Conservation (phyloP, 2,113 vertebrate species). For the Bos javanicus region DNA sequence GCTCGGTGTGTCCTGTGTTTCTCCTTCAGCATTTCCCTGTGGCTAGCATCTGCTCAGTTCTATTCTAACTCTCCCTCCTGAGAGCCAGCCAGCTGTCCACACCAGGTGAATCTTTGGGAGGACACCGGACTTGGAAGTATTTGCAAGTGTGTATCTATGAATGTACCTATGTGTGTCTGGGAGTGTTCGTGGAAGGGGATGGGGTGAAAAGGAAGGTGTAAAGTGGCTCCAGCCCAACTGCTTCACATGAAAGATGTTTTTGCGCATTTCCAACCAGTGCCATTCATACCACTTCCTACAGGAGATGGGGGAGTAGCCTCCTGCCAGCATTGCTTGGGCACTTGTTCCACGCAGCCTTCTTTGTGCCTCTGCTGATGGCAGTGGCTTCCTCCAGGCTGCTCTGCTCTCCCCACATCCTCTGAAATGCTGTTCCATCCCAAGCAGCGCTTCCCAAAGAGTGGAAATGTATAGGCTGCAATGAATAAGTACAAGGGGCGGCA, state of each 20-base stretch:
- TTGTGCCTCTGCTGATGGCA: neutral
- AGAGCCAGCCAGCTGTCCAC: conserved; percentile 43
- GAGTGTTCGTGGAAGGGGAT: neutral
- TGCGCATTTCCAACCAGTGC: neutral
- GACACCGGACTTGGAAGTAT: neutral
- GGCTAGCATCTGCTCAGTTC: conserved; percentile 47
- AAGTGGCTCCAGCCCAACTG: neutral
- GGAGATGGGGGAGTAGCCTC: no score
- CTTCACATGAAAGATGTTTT: neutral
- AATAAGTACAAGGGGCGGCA: neutral
- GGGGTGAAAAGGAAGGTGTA: neutral
- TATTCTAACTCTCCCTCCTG: conserved; percentile 26
- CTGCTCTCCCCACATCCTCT: neutral
- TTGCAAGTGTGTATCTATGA: neutral
- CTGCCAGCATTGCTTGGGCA: rapidly evolving
- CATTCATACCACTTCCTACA: neutral
- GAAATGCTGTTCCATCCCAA: neutral
- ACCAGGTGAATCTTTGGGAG: neutral
- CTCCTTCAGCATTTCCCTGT: neutral
- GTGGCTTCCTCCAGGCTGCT: neutral
- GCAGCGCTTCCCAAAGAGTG: neutral
- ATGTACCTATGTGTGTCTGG: no score
- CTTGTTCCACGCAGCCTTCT: neutral
- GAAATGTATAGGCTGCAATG: neutral
- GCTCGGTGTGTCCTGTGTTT: neutral